Conservation (phyloP, 2,888 invertebrate genomes). For the Poecilobothrus nobilitatus region DNA sequence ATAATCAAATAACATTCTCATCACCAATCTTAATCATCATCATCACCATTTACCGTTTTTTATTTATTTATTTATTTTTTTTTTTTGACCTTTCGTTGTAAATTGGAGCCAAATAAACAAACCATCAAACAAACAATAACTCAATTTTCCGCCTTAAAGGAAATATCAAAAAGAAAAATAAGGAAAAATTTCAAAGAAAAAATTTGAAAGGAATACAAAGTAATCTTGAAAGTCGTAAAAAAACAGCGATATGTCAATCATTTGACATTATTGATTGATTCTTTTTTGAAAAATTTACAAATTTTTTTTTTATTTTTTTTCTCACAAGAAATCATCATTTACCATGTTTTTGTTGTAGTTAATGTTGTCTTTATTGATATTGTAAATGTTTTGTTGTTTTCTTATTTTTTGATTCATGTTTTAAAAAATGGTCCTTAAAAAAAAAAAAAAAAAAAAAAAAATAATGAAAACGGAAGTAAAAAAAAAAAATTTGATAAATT, state of each 20-base stretch:
- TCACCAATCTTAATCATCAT: neutral
- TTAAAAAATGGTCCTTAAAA: neutral
- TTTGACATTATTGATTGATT: constrained; percentile 6
- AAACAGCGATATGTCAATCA: neutral
- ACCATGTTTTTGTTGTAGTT: neutral
- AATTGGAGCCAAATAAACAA: neutral
- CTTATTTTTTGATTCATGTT: neutral
- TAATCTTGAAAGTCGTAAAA: neutral
- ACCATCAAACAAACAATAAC: neutral
- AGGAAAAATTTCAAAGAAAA: neutral
- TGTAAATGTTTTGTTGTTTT: too few relatives aligned
- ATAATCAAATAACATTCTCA: neutral
- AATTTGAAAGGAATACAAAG: too few relatives aligned
- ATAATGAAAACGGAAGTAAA: neutral
- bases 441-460: neutral
- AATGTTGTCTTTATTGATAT: too few relatives aligned
- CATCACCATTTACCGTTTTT: neutral
- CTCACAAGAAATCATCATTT: neutral
- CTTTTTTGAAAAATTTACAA: neutral
- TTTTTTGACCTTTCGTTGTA: neutral
- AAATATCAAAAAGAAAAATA: neutral
- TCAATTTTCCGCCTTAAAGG: neutral
- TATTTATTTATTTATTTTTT: neutral
- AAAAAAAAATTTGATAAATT: neutral
- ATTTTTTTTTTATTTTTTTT: neutral